Conservation (phyloP, 2,888 invertebrate genomes). For the Danaus chrysippus region DNA sequence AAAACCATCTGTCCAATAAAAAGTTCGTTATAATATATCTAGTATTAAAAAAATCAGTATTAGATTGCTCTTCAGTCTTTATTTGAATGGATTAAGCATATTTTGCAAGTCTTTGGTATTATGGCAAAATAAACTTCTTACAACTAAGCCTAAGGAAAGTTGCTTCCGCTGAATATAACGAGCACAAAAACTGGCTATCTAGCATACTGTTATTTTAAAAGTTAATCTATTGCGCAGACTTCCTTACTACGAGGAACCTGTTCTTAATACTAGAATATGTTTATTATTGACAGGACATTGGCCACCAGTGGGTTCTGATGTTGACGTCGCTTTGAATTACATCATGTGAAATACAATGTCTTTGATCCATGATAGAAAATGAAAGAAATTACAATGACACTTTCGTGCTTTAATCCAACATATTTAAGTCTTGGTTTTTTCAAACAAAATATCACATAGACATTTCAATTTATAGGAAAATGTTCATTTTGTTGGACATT, state of each 20-base stretch:
- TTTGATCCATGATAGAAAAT: too few relatives aligned
- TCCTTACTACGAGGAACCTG: not conserved
- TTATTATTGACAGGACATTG: conserved; percentile 7
- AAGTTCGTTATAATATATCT: too few relatives aligned
- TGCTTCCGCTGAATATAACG: conserved; percentile 3
- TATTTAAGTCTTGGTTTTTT: too few relatives aligned
- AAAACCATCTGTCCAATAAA: too few relatives aligned
- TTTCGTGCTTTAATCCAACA: too few relatives aligned
- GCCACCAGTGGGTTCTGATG: not conserved
- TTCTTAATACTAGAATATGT: conserved; percentile 3
- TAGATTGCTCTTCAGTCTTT: too few relatives aligned
- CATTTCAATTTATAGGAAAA: too few relatives aligned
- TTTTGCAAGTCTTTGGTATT: not conserved
- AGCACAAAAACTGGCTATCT: not conserved
- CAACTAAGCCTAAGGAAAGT: conserved; percentile 5
- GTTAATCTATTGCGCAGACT: conserved; percentile 3
- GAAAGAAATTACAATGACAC: too few relatives aligned
- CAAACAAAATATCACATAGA: too few relatives aligned
- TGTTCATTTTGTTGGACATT: not conserved
- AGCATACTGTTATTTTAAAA: conserved; percentile 4
- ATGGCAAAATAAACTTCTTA: conserved; percentile 1
- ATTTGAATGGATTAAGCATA: not conserved
- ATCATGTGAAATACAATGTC: too few relatives aligned
- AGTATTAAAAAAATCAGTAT: too few relatives aligned
- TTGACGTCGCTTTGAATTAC: not conserved